Evolutionary conservation across 1,140 invertebrate species (phyloP), one percentile per base, ranked within the genome.

Genomic region (Lepeophtheirus salmonis): DNA sequence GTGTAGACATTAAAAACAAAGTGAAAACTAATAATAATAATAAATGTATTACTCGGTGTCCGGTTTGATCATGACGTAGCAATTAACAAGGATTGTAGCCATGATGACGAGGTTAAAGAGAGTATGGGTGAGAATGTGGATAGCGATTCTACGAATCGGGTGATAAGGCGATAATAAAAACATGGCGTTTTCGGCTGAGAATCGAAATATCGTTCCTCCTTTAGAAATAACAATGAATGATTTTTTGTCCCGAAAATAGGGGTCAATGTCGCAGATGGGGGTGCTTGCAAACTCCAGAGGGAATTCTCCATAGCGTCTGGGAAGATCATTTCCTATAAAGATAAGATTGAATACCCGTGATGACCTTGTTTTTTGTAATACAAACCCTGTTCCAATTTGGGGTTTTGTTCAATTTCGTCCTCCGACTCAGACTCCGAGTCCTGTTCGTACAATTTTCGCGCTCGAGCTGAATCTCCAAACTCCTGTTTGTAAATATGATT

Each of bases 31-130:
- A n/a, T n/a, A n/a, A n/a, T n/a, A n/a, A n/a, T n/a, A n/a, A n/a
- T 54, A 22, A 20, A 91, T n/a, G n/a, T n/a, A 83, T 69, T 82
- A 84, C 68, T 84, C 84, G 73, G 86, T 86, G 64, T 83, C 81
- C 74, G 84, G 84, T 83, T 94, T 50, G 23, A 61, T 26, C 59
- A 61, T 61, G 50, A 61, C 59, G 50, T 61, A 61, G 25, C 74
- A 76, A 67, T 77, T 77, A 60, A 69, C 65, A 13, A 77, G 64
- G 63, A 77, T 77, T 30, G 74, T 75, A 50, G 72, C 60, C 56
- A 77, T 76, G 56, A 77, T 72, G 62, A 74, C 67, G 58, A 73
- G 71, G 64, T 74, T 75, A 66, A 77, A 77, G 50, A 71, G 24
- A 69, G 75, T 75, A 71, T 77, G 75, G 65, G 73, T 73, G 57